phyloP scores from a whole-genome alignment of 2,888 invertebrate genomes.

The Drosophila mimica region DNA sequence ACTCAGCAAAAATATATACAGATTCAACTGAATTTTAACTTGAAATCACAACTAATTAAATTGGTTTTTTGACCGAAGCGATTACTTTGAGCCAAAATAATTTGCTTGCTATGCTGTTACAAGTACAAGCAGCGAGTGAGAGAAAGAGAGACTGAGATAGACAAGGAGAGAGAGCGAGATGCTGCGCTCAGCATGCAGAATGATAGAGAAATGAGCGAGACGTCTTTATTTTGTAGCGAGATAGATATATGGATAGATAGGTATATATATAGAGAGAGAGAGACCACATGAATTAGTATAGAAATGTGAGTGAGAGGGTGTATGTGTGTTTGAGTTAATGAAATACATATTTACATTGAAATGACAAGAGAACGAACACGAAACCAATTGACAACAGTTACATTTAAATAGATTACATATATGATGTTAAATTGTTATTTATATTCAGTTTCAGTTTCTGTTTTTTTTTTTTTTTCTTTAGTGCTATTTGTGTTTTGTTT shows the following conservation, averaged over 20 bases:
- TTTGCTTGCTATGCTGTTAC: slow-evolving; percentile 33
- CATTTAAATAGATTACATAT: slow-evolving; percentile 36
- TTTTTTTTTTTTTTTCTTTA: neutral
- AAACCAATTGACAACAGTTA: slow-evolving; percentile 53
- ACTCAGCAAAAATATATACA: neutral
- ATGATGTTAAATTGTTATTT: slow-evolving; percentile 7
- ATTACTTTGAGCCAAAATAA: slow-evolving; percentile 4
- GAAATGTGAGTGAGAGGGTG: slow-evolving; percentile 4
- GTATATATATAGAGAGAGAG: neutral
- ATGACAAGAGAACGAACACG: slow-evolving; percentile 27
- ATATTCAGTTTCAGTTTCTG: slow-evolving; percentile 8
- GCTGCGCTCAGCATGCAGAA: slow-evolving; percentile 34
- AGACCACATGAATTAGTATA: neutral
- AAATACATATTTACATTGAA: slow-evolving; percentile 37
- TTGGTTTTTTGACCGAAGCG: neutral
- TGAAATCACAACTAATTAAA: neutral
- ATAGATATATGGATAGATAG: neutral
- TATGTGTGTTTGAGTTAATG: slow-evolving; percentile 24
- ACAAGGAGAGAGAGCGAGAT: slow-evolving; percentile 25
- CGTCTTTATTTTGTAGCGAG: slow-evolving; percentile 7
- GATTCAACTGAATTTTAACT: neutral
- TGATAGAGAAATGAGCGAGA: slow-evolving; percentile 12
- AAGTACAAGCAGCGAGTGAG: neutral
- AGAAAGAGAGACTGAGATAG: neutral
- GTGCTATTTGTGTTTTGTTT: slow-evolving; percentile 17